phyloP scores from a whole-genome alignment of 92 coral and sea anemone genomes.

The Meandrina meandrites region DNA sequence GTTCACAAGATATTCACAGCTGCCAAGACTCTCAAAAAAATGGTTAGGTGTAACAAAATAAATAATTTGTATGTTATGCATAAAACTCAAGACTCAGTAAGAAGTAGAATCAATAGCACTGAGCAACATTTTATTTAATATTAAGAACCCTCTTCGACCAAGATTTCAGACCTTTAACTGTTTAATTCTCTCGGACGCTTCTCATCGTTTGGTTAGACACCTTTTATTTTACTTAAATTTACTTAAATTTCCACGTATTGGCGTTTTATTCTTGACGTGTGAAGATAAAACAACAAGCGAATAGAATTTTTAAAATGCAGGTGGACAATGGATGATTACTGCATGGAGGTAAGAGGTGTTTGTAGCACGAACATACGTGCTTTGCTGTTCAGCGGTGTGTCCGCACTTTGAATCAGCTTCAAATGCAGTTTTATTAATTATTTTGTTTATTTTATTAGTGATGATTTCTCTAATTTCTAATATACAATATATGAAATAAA shows the following conservation, averaged over 20 bases:
- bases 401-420: neutral
- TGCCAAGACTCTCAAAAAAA: constrained; percentile 89
- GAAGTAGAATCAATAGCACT: no score
- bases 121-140: neutral
- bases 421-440: no score
- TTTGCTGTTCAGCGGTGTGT: neutral
- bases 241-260: neutral
- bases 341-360: neutral
- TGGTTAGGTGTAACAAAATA: constrained; percentile 60
- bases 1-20: constrained; percentile 98
- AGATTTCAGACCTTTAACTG: neutral
- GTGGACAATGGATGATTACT: neutral
- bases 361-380: neutral
- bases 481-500: neutral
- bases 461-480: no score
- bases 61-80: neutral
- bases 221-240: neutral
- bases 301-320: neutral
- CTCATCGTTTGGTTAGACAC: neutral
- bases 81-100: neutral
- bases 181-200: neutral
- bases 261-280: neutral
- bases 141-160: neutral
- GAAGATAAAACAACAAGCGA: neutral
- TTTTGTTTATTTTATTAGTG: no score